phyloP scores from a whole-genome alignment of 2,113 vertebrate species.

The Amia ocellicauda region DNA sequence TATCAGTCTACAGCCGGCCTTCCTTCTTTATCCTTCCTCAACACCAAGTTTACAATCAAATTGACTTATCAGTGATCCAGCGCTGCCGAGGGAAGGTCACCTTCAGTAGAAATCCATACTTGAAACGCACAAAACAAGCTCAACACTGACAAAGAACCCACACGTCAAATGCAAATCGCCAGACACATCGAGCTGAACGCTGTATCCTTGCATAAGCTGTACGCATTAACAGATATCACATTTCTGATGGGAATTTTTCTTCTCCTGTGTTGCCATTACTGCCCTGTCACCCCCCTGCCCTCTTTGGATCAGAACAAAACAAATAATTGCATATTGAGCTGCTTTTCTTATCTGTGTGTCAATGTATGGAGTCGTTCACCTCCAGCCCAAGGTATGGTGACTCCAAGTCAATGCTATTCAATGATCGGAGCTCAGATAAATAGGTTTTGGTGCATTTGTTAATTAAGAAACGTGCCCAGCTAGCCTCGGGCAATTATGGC shows the following conservation, averaged over 20 bases:
- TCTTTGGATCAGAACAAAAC: background rate
- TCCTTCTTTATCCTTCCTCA: too few relatives aligned
- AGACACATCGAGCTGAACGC: too few relatives aligned
- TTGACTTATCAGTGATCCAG: too few relatives aligned
- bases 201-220: background rate
- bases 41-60: too few relatives aligned
- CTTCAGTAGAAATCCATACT: too few relatives aligned
- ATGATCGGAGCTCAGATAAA: background rate
- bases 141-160: too few relatives aligned
- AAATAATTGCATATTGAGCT: constrained; percentile 4
- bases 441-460: background rate
- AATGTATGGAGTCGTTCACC: background rate
- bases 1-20: too few relatives aligned
- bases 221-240: background rate
- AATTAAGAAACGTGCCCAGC: constrained; percentile 6
- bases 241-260: background rate
- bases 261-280: background rate
- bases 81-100: too few relatives aligned
- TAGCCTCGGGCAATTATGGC: background rate
- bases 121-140: too few relatives aligned
- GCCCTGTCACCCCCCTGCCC: background rate
- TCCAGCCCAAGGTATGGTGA: background rate
- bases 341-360: background rate
- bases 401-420: constrained; percentile 2
- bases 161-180: too few relatives aligned